phyloP scores from a whole-genome alignment of 2,888 invertebrate genomes.

The Nomada ruficornis region DNA sequence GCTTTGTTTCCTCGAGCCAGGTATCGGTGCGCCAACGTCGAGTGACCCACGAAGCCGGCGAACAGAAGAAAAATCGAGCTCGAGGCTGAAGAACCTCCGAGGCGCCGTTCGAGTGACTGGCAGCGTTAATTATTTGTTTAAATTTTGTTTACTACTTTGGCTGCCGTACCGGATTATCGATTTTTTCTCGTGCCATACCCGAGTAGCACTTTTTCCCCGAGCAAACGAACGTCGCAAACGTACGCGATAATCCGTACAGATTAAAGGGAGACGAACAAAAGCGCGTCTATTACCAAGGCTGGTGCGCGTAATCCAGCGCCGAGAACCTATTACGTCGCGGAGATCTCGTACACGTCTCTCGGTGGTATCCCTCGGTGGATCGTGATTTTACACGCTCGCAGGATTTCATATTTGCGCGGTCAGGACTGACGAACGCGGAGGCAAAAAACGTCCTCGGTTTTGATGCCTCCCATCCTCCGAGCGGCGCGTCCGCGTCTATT shows the following conservation, averaged over 20 bases:
- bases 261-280: neutral
- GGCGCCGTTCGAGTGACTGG: neutral
- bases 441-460: conserved; percentile 61
- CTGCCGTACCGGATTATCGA: conserved; percentile 15
- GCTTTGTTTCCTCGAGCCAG: neutral
- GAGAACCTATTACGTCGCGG: conserved; percentile 24
- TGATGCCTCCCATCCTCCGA: conserved; percentile 33
- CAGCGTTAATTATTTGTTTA: conserved; percentile 48
- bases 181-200: neutral
- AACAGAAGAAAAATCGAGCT: conserved; percentile 17
- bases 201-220: neutral
- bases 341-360: conserved; percentile 31
- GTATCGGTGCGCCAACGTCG: neutral
- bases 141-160: conserved; percentile 9
- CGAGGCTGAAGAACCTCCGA: neutral
- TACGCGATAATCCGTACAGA: no score
- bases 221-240: neutral
- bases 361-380: conserved; percentile 49
- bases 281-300: neutral
- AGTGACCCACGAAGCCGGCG: conserved; percentile 1
- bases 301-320: conserved; percentile 28
- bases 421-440: conserved; percentile 36
- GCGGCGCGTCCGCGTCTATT: conserved; percentile 71
- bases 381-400: conserved; percentile 61
- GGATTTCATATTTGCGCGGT: conserved; percentile 64